Evolutionary conservation across 30 jellyfish, hydroid and myxozoan species (phyloP).

Genomic region (Chrysaora quinquecirrha): DNA sequence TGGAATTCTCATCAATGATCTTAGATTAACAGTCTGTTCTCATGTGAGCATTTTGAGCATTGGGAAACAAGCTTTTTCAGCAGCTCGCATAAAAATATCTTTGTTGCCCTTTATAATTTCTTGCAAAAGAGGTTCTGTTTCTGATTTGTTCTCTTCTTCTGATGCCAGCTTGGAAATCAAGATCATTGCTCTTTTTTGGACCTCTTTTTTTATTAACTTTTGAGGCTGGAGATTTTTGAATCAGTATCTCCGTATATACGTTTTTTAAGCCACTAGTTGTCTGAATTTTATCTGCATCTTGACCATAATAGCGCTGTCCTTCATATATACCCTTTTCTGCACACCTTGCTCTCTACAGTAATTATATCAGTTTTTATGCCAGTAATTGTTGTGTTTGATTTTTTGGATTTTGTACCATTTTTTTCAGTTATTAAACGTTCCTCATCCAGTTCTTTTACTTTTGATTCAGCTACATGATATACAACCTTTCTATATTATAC

Average conservation of each 20-base stretch:
- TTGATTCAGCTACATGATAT: neutral
- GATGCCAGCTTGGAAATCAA: neutral
- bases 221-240: conserved; percentile 8
- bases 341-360: conserved; percentile 2
- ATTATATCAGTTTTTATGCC: no score
- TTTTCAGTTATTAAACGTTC: no score
- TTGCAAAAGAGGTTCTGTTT: neutral
- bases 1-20: conserved; percentile 10
- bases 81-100: conserved; percentile 16
- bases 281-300: neutral
- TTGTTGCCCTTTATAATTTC: neutral
- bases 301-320: neutral
- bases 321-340: conserved; percentile 1
- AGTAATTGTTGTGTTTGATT: neutral
- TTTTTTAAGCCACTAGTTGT: neutral
- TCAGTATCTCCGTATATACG: conserved; percentile 2
- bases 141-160: neutral
- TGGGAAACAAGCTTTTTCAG: conserved; percentile 17
- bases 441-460: neutral
- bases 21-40: conserved; percentile 11
- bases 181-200: conserved; percentile 5
- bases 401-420: neutral
- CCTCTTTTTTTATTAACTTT: conserved; percentile 10
- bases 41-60: conserved; percentile 12
- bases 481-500: no score